Conservation (phyloP, 2,797 vertebrate genomes). For the Knipowitschia caucasica region DNA sequence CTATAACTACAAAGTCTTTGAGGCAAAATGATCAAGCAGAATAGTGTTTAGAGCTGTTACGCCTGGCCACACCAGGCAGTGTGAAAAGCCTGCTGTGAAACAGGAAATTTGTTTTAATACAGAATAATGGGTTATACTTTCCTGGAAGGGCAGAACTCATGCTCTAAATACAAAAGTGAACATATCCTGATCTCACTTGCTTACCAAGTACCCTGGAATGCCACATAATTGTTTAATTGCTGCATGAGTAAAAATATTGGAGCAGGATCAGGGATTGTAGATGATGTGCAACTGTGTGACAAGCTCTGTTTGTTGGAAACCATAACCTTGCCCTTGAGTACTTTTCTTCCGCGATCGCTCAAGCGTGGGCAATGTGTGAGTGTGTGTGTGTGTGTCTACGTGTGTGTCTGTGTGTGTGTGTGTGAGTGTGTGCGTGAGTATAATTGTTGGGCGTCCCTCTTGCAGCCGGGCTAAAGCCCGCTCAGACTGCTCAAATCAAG, state of each 20-base stretch:
- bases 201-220: not conserved
- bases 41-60: conserved; percentile 5
- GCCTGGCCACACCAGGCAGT: not conserved
- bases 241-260: conserved; percentile 2
- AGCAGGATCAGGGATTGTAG: not conserved
- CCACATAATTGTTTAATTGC: conserved; percentile 1
- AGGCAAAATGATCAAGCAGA: not conserved
- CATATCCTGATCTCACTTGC: not conserved
- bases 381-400: conserved; percentile 1
- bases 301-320: conserved; percentile 6
- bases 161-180: conserved; percentile 10
- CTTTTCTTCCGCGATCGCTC: not conserved
- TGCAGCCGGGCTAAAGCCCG: conserved; percentile 40
- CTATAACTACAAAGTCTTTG: conserved; percentile 1
- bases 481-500: conserved; percentile 51
- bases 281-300: conserved; percentile 8
- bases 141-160: conserved; percentile 7
- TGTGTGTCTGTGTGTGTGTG: conserved; percentile 3
- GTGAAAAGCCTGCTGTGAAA: conserved; percentile 10
- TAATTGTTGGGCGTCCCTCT: conserved; percentile 38
- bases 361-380: conserved; percentile 19
- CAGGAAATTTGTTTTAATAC: conserved; percentile 15
- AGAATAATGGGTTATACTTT: conserved; percentile 2
- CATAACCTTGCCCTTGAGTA: conserved; percentile 6
- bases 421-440: conserved; percentile 7